Evolutionary conservation across 1,140 invertebrate genomes (phyloP).

Genomic region (Drosophila yakuba): DNA sequence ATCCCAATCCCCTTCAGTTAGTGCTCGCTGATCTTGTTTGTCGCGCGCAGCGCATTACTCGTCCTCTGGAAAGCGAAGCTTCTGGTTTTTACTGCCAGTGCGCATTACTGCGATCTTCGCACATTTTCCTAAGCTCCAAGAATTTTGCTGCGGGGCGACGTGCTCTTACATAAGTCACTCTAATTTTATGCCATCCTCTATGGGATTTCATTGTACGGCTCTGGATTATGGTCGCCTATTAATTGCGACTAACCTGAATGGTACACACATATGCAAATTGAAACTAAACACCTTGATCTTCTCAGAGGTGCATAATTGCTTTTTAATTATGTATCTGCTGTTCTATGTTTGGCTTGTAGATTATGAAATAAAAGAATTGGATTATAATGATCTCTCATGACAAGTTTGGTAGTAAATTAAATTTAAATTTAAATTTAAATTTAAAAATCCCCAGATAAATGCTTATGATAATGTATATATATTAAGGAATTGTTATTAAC

Average conservation of each 20-base stretch:
- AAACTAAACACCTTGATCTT: not conserved
- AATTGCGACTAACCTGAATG: not conserved
- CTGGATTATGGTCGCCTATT: conserved; percentile 18
- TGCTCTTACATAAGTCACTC: conserved; percentile 24
- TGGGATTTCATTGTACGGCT: conserved; percentile 20
- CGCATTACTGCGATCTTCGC: conserved; percentile 57
- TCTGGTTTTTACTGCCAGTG: conserved; percentile 73
- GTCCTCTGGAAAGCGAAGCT: conserved; percentile 58
- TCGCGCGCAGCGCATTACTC: conserved; percentile 74
- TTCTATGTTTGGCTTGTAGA: too few species aligned
- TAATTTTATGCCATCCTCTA: conserved; percentile 41
- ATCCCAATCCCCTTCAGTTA: conserved; percentile 25
- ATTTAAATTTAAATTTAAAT: too few species aligned
- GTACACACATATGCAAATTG: not conserved
- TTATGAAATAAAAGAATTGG: too few species aligned
- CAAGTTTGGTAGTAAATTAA: too few species aligned
- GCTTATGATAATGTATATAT: too few species aligned
- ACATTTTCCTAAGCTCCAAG: conserved; percentile 46
- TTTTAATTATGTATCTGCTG: not conserved
- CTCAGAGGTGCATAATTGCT: not conserved
- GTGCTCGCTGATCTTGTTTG: conserved; percentile 81
- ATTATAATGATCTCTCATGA: too few species aligned
- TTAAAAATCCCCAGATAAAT: too few species aligned
- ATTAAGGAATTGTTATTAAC: too few species aligned
- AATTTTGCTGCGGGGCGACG: conserved; percentile 8